Evolutionary conservation across 2,113 vertebrate genomes (phyloP).

Genomic region (Cacatua alba): DNA sequence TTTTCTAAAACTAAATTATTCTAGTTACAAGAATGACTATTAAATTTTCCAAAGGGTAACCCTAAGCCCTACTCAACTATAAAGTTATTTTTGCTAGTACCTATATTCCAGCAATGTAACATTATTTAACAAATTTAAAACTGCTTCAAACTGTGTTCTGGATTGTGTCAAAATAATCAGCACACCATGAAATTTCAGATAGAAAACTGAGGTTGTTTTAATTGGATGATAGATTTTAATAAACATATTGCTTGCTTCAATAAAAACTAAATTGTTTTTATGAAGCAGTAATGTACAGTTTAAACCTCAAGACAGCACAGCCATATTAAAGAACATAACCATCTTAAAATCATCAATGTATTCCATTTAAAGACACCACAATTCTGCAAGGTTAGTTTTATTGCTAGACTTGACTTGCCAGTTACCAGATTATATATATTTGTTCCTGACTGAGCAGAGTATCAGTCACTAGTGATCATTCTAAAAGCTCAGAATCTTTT

Average conservation of each 20-base stretch:
- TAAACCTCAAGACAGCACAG: not conserved
- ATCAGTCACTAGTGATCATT: not conserved
- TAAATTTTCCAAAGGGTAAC: not conserved
- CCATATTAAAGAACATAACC: not conserved
- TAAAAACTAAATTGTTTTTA: not conserved
- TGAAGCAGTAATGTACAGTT: not conserved
- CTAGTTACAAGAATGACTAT: not conserved
- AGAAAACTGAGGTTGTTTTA: not conserved
- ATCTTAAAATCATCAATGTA: not conserved
- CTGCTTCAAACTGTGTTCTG: not conserved
- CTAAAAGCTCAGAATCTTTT: not conserved
- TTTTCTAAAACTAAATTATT: not conserved
- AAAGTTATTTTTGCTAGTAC: not conserved
- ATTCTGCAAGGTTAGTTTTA: not conserved
- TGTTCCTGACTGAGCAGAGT: not conserved
- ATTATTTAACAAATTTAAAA: not conserved
- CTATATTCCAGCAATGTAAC: not conserved
- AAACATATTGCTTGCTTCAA: not conserved
- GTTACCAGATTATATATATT: not conserved
- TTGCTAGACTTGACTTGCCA: not conserved
- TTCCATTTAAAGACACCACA: not conserved
- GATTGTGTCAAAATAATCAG: not conserved
- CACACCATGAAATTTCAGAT: not conserved
- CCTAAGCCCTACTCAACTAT: not conserved
- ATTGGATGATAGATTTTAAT: not conserved